Evolutionary conservation across 2,888 invertebrate species (phyloP).

Genomic region (Metalampra italica): DNA sequence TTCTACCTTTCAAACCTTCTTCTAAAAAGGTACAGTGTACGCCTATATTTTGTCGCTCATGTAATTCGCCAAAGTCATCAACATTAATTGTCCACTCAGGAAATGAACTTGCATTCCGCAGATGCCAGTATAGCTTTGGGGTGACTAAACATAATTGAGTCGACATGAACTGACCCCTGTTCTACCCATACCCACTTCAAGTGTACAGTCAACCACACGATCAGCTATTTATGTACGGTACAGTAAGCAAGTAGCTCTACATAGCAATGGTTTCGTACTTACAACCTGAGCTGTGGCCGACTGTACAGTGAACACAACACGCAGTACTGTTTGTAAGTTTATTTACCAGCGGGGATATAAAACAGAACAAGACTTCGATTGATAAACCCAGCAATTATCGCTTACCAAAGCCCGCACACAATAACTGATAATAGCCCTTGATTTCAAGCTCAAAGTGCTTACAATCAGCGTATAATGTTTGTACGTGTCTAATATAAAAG

Average conservation of each 20-base stretch:
- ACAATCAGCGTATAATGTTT: conserved; percentile 28
- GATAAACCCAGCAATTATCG: conserved; percentile 46
- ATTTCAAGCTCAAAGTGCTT: conserved; percentile 28
- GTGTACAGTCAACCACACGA: background rate
- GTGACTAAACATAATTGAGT: conserved; percentile 36
- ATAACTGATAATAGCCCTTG: conserved; percentile 38
- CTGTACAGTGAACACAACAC: conserved; percentile 8
- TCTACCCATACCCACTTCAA: background rate
- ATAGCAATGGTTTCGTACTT: too few species aligned
- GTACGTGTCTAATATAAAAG: conserved; percentile 22
- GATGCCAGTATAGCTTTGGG: conserved; percentile 48
- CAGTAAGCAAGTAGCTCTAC: conserved; percentile 6
- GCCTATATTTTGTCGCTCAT: background rate
- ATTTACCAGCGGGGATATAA: conserved; percentile 29
- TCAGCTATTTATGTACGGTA: background rate
- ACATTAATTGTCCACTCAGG: conserved; percentile 66
- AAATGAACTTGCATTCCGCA: conserved; percentile 64
- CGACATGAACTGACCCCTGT: conserved; percentile 23
- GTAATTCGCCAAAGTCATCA: conserved; percentile 36
- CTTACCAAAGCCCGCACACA: conserved; percentile 37
- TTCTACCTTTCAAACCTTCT: background rate
- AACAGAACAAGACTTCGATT: conserved; percentile 50
- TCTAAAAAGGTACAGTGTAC: background rate
- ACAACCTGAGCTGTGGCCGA: too few species aligned
- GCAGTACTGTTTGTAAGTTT: conserved; percentile 13